Evolutionary conservation across 2,797 vertebrate species (phyloP), one percentile per base, ranked within the genome.

Genomic region (Hydrolagus colliei): DNA sequence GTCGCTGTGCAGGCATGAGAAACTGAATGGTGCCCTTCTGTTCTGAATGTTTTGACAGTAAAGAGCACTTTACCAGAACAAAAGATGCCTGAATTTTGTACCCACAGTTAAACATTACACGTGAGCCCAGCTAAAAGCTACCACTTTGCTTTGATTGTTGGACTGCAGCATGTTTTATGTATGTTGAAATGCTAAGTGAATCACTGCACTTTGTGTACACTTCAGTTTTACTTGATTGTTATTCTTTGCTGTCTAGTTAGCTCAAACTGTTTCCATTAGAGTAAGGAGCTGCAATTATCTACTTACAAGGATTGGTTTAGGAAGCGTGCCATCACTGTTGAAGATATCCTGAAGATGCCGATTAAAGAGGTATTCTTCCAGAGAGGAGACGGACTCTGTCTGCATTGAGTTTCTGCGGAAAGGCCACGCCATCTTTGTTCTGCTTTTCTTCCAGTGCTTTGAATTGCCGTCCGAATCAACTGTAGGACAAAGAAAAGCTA

Each of bases 251-350:
- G 4, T 63, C 5, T 32, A 27, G 5, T 68, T 16, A 11, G 63
- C 32, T 20, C 20, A 16, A 71, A 35, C 9, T 62, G 9, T 41
- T 82, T 68, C 63, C 11, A 82, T 82, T 35, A n/a, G 79, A 68
- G 18, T 41, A 67, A 71, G 63, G 11, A 27, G 9, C 1, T 2
- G 16, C 18, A n/a, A n/a, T 10, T 41, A 67, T 0, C 9, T 2
- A 87, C 94, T 88, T 92, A 98, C 98, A 89, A 92, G 91, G 85
- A 99, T 90, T 16, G 96, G 93, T 78, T 95, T 95, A 18, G 97
- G 97, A 65, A 98, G 94, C 0, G 89, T 92, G 86, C 90, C 86
- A 0, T 95, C 89, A 16, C 94, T 94, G 0, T 91, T 91, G 76
- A 95, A 97, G 86, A 96, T 92, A 13, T 92, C 87, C 85, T 92